Conservation (phyloP, 2,888 invertebrate genomes). For the Resseliella maxima region DNA sequence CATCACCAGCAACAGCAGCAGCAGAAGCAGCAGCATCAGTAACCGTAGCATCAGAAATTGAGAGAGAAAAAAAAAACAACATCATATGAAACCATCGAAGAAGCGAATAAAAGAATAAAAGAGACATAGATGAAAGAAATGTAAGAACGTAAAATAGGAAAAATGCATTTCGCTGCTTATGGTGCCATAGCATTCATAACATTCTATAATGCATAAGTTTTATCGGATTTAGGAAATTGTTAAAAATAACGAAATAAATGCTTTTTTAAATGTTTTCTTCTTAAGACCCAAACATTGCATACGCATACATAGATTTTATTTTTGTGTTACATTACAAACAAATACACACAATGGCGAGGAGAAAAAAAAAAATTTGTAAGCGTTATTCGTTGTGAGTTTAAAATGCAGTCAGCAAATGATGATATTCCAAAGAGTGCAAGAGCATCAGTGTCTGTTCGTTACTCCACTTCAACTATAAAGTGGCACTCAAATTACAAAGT, state of each 20-base stretch:
- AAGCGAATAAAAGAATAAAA: background rate
- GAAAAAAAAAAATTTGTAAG: background rate
- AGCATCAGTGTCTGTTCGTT: constrained; percentile 1
- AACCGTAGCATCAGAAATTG: no score
- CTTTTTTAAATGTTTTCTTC: constrained; percentile 44
- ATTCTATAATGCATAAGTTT: constrained; percentile 31
- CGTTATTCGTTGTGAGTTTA: background rate
- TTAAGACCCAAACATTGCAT: background rate
- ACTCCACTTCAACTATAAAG: constrained; percentile 28
- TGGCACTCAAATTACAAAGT: background rate
- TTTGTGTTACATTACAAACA: no score
- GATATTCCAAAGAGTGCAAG: background rate
- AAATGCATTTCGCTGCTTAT: background rate
- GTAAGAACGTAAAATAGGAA: background rate
- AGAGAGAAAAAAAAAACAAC: no score
- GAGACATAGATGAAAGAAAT: background rate
- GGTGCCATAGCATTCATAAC: background rate
- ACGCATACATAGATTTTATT: no score
- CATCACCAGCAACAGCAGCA: no score
- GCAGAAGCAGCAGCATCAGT: no score
- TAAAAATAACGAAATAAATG: constrained; percentile 51
- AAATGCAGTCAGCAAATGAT: constrained; percentile 12
- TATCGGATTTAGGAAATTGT: constrained; percentile 48
- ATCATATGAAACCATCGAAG: no score
- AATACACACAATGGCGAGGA: no score